Base-by-base conservation (phyloP, 2,888 invertebrate genomes). In the Rhingia campestris region DNA sequence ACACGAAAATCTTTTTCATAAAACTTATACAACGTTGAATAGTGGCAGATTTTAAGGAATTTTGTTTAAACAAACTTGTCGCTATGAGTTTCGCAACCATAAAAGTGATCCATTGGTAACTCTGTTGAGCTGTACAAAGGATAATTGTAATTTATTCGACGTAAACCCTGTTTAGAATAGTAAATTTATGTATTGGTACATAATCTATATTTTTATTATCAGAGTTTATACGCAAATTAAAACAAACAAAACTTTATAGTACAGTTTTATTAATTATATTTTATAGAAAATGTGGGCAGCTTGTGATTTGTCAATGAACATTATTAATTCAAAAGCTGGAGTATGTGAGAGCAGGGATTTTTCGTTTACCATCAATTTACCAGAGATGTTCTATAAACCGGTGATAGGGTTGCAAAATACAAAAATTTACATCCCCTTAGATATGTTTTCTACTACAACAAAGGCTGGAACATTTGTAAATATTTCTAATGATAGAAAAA, bases 241-340 rank as follows among this genome's bases (percentile, higher is more conserved):
- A 22, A 22, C 22, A 22, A 22, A 22, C 22, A 1, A 22, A 22
- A 22, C 2, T 22, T 22, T 2, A 22, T 22, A 22, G 22, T 49
- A 4, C 1, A 9, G 14, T 9, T 43, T 37, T 45, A 56, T 64
- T 41, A 10, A 49, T 53, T 41, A 51, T 86, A 69, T 80, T 73
- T 59, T 91, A 0, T 91, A 98, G 97, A 98, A 98, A 96, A 92
- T 99, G 90, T 99, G 98, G 96, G 97, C 98, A 35, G 95, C 97
- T 67, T 98, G 98, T 93, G 99, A 99, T 93, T 93, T 99, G 86
- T 97, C 98, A 12, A 95, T 98, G 93, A 96, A 97, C 59, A 93
- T 99, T 88, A 95, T 99, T 87, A 94, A 96, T 92, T 94, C 96
- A 74, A 97, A 97, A 90, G 95, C 97, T 59, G 94, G 95, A 67